phyloP scores from a whole-genome alignment of 2,113 vertebrate species.

The Phylloscopus whistleri region DNA sequence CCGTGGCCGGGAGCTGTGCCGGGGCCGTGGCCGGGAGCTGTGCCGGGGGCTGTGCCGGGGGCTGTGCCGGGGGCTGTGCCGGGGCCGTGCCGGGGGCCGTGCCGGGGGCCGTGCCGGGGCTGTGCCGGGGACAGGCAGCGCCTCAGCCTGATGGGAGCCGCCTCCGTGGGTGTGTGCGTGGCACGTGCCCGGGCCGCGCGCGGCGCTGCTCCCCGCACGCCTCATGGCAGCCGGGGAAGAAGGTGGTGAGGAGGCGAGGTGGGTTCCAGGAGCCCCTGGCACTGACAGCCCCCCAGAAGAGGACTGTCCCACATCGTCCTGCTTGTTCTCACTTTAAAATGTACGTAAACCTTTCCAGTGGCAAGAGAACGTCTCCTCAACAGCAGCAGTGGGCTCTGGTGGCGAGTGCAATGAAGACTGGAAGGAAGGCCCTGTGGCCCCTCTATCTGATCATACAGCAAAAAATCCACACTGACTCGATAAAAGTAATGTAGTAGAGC shows the following conservation, averaged over 20 bases:
- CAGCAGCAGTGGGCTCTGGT: rapidly evolving
- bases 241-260: rapidly evolving
- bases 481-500: neutral
- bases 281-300: neutral
- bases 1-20: too few relatives aligned
- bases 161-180: too few relatives aligned
- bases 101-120: neutral
- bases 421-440: neutral
- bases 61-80: too few relatives aligned
- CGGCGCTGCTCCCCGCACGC: rapidly evolving
- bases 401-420: neutral
- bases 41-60: too few relatives aligned
- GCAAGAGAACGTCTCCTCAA: neutral
- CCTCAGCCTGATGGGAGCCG: too few relatives aligned
- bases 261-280: rapidly evolving
- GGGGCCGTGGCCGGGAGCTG: too few relatives aligned
- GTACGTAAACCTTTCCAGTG: rapidly evolving
- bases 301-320: rapidly evolving
- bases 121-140: neutral
- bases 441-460: rapidly evolving
- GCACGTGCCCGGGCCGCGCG: too few relatives aligned
- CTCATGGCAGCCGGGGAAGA: rapidly evolving
- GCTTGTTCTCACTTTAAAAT: neutral
- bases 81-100: neutral
- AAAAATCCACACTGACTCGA: rapidly evolving